Evolutionary conservation across 2,888 invertebrate genomes (phyloP).

Genomic region (Pyrochroa serraticornis): DNA sequence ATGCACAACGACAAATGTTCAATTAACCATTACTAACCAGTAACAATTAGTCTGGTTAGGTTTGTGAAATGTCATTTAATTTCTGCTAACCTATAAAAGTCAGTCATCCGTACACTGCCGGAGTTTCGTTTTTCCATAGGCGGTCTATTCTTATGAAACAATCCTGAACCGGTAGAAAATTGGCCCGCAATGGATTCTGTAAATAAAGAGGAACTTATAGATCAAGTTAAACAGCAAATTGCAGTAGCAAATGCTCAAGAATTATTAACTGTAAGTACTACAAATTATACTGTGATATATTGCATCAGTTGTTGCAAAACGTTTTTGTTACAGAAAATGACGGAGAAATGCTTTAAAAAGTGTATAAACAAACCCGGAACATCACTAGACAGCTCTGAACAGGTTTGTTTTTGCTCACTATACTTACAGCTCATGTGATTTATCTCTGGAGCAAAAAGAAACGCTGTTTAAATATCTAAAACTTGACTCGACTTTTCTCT

Average conservation of each 20-base stretch:
- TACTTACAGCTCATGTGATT: too few relatives aligned
- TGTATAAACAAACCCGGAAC: slow-evolving; percentile 91
- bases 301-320: slow-evolving; percentile 1
- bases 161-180: background rate
- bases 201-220: slow-evolving; percentile 87
- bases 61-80: too few relatives aligned
- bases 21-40: too few relatives aligned
- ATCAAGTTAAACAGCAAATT: slow-evolving; percentile 93
- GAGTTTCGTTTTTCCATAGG: too few relatives aligned
- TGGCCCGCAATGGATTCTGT: slow-evolving; percentile 52
- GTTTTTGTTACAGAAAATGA: slow-evolving; percentile 79
- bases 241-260: slow-evolving; percentile 94
- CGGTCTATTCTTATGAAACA: too few relatives aligned
- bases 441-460: slow-evolving; percentile 3
- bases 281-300: background rate
- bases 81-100: too few relatives aligned
- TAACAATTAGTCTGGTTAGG: too few relatives aligned
- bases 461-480: background rate
- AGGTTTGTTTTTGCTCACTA: slow-evolving; percentile 53
- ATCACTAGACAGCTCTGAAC: slow-evolving; percentile 85
- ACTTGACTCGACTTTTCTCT: background rate
- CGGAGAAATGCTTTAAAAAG: slow-evolving; percentile 96
- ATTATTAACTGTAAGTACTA: slow-evolving; percentile 73
- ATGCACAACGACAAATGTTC: too few relatives aligned
- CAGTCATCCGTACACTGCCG: too few relatives aligned